Evolutionary conservation across 1,140 invertebrate genomes (phyloP).

Genomic region (Drosophila seguyi): DNA sequence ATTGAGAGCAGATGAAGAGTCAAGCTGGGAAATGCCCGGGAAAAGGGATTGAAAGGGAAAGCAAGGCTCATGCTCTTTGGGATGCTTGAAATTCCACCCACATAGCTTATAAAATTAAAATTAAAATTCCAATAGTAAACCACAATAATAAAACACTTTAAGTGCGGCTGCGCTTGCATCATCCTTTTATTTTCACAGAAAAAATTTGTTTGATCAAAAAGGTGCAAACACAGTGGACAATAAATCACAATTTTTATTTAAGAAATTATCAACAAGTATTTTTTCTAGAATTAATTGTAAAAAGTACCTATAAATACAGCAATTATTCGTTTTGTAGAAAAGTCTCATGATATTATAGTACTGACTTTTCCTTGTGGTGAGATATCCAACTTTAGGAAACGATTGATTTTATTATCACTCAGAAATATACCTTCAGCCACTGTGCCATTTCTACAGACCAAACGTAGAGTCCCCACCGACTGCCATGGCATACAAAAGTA

Average conservation of each 20-base stretch:
- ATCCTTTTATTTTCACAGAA: conserved; percentile 6
- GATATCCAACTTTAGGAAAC: too few relatives aligned
- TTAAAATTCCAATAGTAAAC: conserved; percentile 80
- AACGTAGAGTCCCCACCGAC: conserved; percentile 1
- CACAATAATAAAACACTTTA: conserved; percentile 76
- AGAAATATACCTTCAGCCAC: too few relatives aligned
- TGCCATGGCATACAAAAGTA: conserved; percentile 8
- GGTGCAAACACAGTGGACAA: neutral
- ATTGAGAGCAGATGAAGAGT: conserved; percentile 42
- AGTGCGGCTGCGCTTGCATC: conserved; percentile 28
- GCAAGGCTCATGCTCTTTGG: neutral
- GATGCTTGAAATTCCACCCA: conserved; percentile 67
- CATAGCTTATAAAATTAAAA: conserved; percentile 81
- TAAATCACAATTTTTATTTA: neutral
- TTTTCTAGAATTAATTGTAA: too few relatives aligned
- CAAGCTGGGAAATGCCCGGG: neutral
- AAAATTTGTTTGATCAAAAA: conserved; percentile 15
- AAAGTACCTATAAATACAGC: too few relatives aligned
- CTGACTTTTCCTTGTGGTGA: too few relatives aligned
- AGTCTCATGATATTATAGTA: too few relatives aligned
- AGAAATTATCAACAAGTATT: neutral
- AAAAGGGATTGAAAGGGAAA: conserved; percentile 5
- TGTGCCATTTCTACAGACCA: neutral
- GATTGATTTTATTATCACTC: too few relatives aligned
- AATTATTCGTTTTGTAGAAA: too few relatives aligned